These are phyloP conservation scores for Dipodomys merriami DNA, from an alignment of 2,113 vertebrate genomes.

Conservation along the genomic window DNA sequence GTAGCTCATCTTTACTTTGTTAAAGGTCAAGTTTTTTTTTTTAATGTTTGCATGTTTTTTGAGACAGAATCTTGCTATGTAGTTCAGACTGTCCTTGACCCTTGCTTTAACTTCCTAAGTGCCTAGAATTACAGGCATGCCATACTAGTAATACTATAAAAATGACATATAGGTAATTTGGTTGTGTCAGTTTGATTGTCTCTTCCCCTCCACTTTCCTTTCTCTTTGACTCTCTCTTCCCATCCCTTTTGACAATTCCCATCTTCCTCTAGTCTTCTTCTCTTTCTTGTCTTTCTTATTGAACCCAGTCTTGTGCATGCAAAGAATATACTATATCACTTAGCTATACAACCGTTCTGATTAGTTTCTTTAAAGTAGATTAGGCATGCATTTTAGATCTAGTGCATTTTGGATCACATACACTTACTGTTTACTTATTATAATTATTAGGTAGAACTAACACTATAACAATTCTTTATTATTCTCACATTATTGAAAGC, in stretches of 20 bases:
- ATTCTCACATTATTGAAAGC: background rate
- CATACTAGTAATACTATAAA: background rate
- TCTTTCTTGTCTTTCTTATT: background rate
- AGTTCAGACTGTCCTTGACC: background rate
- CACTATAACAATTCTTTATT: slow-evolving; percentile 1
- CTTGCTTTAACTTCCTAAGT: background rate
- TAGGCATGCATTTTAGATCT: background rate
- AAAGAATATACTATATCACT: background rate
- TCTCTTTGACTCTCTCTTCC: background rate
- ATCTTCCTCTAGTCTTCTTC: background rate
- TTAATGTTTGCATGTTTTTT: background rate
- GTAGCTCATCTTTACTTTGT: background rate
- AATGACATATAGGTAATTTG: background rate
- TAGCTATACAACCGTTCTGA: background rate
- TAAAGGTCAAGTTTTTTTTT: background rate
- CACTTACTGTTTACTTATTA: slow-evolving; percentile 21
- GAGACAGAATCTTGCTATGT: background rate
- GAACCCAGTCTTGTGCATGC: background rate
- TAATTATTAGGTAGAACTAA: slow-evolving; percentile 54
- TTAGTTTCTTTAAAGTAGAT: slow-evolving; percentile 26
- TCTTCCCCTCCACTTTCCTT: background rate
- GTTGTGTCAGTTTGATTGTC: background rate
- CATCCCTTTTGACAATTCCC: background rate
- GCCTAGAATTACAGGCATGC: background rate
- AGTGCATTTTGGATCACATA: background rate